Evolutionary conservation across 2,797 vertebrate species (phyloP), one percentile per base, ranked within the genome.

Genomic region (Onychomys torridus): DNA sequence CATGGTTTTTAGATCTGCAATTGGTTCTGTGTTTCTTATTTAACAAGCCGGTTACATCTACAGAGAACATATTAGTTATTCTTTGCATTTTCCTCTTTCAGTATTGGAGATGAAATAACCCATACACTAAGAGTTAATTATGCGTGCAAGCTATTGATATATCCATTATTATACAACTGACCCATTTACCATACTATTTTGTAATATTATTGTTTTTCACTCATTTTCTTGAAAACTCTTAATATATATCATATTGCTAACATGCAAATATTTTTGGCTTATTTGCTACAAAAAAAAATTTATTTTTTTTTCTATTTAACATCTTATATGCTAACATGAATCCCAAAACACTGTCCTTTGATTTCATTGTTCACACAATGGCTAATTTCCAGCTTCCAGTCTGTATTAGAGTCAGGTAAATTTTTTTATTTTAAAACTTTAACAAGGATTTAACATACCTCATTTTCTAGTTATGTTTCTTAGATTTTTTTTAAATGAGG

Each of bases 401-500:
- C 3, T 83, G 7, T 63, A 23, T 40, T 52, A 40, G 6, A 59
- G 10, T 84, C 63, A 71, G 19, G 17, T 87, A 16, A 67, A 46
- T 83, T 93, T 93, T 96, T 67, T 27, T 52, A 34, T 90, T 75
- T 90, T 43, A 89, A 49, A 89, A 69, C 6, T 11, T 16, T 32
- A 83, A 52, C n/a, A 65, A 32, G 34, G 43, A 1, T 59, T 76
- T 55, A 27, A 87, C 65, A 57, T 61, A 13, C 21, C 9, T 1
- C 14, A 46, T 40, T 85, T 92, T 87, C 5, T n/a, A 71, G 93
- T 71, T 34, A 83, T 19, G 49, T 63, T 57, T 77, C 49, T 87
- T 52, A 19, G 25, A 32, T 13, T 16, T 52, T 52, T 17, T 55
- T 55, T 55, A 40, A 34, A 17, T 6, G 9, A 16, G 34, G 21